A percentile compares a stretch with the other conserved stretches of the same genome.
phyloP scores from a whole-genome alignment of 2,797 vertebrate genomes.

The Ceryle rudis region DNA sequence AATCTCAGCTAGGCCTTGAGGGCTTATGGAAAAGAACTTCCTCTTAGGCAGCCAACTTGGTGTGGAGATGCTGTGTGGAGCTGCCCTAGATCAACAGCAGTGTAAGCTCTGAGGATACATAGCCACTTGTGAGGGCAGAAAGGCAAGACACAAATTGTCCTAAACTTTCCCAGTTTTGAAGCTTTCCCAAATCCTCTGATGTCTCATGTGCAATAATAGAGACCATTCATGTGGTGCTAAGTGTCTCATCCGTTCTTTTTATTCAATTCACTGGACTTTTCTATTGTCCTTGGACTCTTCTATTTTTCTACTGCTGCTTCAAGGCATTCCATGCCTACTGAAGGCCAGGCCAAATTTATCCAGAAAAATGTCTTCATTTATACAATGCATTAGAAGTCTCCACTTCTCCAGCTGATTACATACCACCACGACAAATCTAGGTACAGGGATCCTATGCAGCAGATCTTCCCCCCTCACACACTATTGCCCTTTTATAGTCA shows the following conservation, averaged over 20 bases:
- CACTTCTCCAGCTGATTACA: not conserved
- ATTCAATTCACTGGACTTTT: not conserved
- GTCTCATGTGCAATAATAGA: not conserved
- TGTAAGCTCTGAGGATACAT: fast-evolving
- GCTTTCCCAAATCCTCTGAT: not conserved
- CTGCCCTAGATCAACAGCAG: not conserved
- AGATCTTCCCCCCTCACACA: too few relatives aligned
- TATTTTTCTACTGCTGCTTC: not conserved
- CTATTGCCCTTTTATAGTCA: not conserved
- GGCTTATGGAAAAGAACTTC: not conserved
- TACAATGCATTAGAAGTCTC: not conserved
- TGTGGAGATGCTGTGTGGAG: not conserved
- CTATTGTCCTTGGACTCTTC: not conserved
- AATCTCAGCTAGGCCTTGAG: not conserved
- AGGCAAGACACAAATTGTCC: not conserved
- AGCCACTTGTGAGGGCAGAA: not conserved
- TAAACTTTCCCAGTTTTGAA: not conserved
- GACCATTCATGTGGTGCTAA: not conserved
- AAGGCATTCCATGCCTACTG: not conserved
- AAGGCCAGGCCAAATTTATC: not conserved
- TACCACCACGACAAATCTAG: not conserved
- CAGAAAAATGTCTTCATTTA: not conserved
- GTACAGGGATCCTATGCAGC: not conserved
- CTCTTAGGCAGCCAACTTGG: not conserved
- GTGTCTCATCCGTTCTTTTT: not conserved